Percentiles rank a stretch among this genome's conserved stretches.
These are phyloP conservation scores for Colletes collaris DNA, from an alignment of 2,888 invertebrate genomes.

Conservation along the genomic window DNA sequence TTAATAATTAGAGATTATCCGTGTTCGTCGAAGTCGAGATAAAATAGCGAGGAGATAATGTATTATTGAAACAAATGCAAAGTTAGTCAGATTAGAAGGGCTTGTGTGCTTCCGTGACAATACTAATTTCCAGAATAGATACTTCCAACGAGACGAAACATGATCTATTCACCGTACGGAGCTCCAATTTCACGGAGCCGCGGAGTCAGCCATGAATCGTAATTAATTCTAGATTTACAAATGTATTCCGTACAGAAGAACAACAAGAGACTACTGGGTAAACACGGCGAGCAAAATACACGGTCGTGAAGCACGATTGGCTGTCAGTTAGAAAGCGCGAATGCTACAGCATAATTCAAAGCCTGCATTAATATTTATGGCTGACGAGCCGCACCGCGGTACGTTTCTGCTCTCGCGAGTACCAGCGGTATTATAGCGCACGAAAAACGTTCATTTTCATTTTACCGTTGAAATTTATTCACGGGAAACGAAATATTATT, in stretches of 20 bases:
- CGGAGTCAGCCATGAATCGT: not conserved
- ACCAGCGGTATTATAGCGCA: conserved; percentile 1
- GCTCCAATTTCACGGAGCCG: not conserved
- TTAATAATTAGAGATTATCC: too few species aligned
- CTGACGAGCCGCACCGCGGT: not conserved
- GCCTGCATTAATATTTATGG: conserved; percentile 36
- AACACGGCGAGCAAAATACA: conserved; percentile 6
- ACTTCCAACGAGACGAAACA: not conserved
- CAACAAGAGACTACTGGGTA: not conserved
- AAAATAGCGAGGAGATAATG: too few species aligned
- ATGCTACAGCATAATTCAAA: conserved; percentile 36
- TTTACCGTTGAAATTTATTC: too few species aligned
- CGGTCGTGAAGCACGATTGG: not conserved
- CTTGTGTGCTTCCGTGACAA: too few species aligned
- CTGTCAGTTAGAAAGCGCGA: conserved; percentile 11
- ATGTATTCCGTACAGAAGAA: conserved; percentile 4
- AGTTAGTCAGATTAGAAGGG: too few species aligned
- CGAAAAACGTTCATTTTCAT: not conserved
- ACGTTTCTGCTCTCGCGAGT: not conserved
- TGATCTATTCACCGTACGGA: not conserved
- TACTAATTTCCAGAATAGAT: too few species aligned
- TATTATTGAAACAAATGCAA: too few species aligned
- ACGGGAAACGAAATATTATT: too few species aligned
- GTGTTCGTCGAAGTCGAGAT: too few species aligned
- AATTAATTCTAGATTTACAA: not conserved